Base-by-base conservation (phyloP, 2,113 vertebrate species). In the Martes martes region DNA sequence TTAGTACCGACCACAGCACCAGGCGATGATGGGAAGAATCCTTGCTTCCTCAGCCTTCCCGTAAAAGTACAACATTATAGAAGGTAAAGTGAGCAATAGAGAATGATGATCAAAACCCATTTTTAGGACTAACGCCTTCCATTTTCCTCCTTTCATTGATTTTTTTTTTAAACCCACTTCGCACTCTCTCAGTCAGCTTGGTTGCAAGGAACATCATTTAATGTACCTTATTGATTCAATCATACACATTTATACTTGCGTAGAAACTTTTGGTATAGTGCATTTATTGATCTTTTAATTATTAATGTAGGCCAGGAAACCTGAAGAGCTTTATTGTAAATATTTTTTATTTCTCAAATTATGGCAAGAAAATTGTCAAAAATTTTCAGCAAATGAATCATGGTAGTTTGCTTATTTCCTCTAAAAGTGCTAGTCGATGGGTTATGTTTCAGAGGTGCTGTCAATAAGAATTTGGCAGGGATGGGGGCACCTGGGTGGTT, bases 221-320 rank as follows among this genome's bases (percentile, higher is more conserved):
- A 96, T 97, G 95, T 36, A 92, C 47, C 65, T 86, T 98, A 98
- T 83, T 97, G 97, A 97, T 98, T 96, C n/a, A 69, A 69, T 57
- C 24, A 11, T 69, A 91, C 71, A 83, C 92, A 96, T 97, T 96
- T 94, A 97, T 93, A 97, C 84, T 91, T 85, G 95, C 57, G 18
- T 45, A 94, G 95, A 97, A 97, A 97, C 45, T 89, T 97, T 73
- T 94, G 76, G 95, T 79, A 93, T 86, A 83, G 65, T 98, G 94
- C 71, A 73, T 63, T 96, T 97, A 97, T 95, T 96, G 95, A 98
- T 96, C 88, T 96, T 96, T 98, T 96, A 95, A 97, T 98, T 98
- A 97, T 97, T 96, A 97, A 97, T 95, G 93, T 65, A 93, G 59
- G 65, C 71, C 82, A 91, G 90, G 94, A 55, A 88, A 96, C 4